Conservation (phyloP, 2,797 vertebrate genomes). For the Oceanodroma leucorhoa region DNA sequence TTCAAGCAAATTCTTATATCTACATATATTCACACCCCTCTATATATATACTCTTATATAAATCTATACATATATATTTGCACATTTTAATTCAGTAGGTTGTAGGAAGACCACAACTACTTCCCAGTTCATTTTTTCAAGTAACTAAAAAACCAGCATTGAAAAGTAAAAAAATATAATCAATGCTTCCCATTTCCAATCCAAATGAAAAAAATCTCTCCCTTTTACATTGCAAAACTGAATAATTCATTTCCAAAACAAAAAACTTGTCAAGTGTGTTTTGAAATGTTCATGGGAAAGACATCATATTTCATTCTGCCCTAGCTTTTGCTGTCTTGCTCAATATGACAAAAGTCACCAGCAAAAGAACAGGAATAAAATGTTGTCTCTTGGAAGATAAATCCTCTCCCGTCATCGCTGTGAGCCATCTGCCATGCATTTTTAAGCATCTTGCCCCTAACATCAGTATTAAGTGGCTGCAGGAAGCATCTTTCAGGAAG, state of each 20-base stretch:
- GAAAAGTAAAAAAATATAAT: neutral
- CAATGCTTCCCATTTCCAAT: neutral
- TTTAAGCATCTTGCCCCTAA: neutral
- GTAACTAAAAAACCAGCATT: neutral
- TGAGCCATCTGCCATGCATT: neutral
- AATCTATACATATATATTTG: neutral
- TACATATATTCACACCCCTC: neutral
- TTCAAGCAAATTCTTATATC: neutral
- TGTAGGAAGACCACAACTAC: neutral
- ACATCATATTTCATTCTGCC: neutral
- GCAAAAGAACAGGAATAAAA: neutral
- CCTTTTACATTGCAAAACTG: neutral
- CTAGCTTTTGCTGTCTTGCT: conserved; percentile 14
- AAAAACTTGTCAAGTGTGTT: neutral
- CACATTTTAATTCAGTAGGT: neutral
- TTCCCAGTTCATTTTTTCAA: neutral
- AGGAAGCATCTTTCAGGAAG: neutral
- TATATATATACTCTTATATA: neutral
- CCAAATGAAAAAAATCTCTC: neutral
- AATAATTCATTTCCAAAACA: conserved; percentile 29
- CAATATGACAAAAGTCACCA: neutral
- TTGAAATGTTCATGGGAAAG: neutral
- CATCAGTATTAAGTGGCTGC: neutral
- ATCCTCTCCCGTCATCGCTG: neutral
- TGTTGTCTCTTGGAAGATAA: neutral